These are phyloP conservation scores for Spodoptera picta DNA, from an alignment of 2,888 invertebrate species.

Conservation along the genomic window DNA sequence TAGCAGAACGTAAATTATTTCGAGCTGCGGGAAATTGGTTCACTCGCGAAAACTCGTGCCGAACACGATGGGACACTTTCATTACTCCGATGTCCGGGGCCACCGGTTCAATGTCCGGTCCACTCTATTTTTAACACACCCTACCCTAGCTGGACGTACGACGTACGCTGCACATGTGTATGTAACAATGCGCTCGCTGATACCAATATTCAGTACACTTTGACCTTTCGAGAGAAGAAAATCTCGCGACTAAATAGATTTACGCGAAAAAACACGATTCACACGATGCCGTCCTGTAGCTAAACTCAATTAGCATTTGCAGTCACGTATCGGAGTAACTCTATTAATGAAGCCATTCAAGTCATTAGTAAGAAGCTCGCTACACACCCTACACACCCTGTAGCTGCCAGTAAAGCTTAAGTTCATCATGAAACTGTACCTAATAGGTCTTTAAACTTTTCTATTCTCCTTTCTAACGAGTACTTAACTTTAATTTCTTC, in stretches of 20 bases:
- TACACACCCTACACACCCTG: slow-evolving; percentile 41
- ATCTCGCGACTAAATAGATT: slow-evolving; percentile 43
- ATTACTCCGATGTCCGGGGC: slow-evolving; percentile 82
- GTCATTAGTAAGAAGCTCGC: slow-evolving; percentile 68
- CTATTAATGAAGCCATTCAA: slow-evolving; percentile 79
- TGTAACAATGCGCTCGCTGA: slow-evolving; percentile 68
- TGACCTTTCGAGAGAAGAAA: slow-evolving; percentile 60
- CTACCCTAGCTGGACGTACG: slow-evolving; percentile 68
- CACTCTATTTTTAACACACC: slow-evolving; percentile 83
- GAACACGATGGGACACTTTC: slow-evolving; percentile 80
- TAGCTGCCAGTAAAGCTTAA: slow-evolving; percentile 39
- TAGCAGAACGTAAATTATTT: slow-evolving; percentile 56
- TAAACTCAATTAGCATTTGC: slow-evolving; percentile 67
- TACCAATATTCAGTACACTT: slow-evolving; percentile 55
- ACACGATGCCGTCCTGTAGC: slow-evolving; percentile 48
- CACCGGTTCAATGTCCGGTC: slow-evolving; percentile 85
- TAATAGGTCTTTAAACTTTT: slow-evolving; percentile 50
- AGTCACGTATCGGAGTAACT: slow-evolving; percentile 75
- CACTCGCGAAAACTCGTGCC: slow-evolving; percentile 73
- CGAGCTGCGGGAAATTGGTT: slow-evolving; percentile 73
- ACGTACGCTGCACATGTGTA: slow-evolving; percentile 64
- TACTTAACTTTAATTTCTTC: slow-evolving; percentile 17
- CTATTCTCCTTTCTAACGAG: slow-evolving; percentile 16
- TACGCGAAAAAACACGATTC: slow-evolving; percentile 47
- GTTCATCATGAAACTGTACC: slow-evolving; percentile 47